Percentiles rank a stretch among this genome's conserved stretches.
phyloP scores from a whole-genome alignment of 2,888 invertebrate genomes.

The Eudasyphora cyanicolor region DNA sequence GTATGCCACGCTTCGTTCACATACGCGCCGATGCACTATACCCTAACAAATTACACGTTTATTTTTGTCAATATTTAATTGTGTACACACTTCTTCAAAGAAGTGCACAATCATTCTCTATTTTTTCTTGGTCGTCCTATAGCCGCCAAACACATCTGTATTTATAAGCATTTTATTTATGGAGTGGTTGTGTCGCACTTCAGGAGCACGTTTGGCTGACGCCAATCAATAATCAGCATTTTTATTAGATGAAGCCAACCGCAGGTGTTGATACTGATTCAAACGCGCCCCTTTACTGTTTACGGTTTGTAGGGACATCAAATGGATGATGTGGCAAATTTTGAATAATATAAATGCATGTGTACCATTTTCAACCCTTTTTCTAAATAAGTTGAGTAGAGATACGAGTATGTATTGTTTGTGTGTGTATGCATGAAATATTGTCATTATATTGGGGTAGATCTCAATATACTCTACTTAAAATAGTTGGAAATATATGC shows the following conservation, averaged over 20 bases:
- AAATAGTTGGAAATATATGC: too few relatives aligned
- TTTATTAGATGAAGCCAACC: not conserved
- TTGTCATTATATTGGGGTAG: too few relatives aligned
- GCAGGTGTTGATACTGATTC: conserved; percentile 49
- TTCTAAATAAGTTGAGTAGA: not conserved
- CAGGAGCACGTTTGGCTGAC: conserved; percentile 54
- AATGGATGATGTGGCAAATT: conserved; percentile 47
- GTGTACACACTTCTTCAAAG: conserved; percentile 14
- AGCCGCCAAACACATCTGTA: conserved; percentile 42
- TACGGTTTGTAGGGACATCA: conserved; percentile 9
- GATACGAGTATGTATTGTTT: not conserved
- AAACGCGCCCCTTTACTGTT: conserved; percentile 44
- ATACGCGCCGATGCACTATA: not conserved
- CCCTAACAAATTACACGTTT: conserved; percentile 43
- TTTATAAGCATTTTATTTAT: conserved; percentile 6
- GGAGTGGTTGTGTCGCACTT: conserved; percentile 31
- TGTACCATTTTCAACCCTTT: not conserved
- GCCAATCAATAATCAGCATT: conserved; percentile 46
- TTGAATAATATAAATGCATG: not conserved
- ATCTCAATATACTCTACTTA: too few relatives aligned
- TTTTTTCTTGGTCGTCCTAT: not conserved
- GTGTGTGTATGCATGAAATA: not conserved
- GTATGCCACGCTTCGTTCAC: not conserved
- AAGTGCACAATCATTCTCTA: conserved; percentile 31
- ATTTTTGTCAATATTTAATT: conserved; percentile 52